These are phyloP conservation scores for Rhyacichthys aspro DNA, from an alignment of 2,797 vertebrate genomes.

Conservation along the genomic window DNA sequence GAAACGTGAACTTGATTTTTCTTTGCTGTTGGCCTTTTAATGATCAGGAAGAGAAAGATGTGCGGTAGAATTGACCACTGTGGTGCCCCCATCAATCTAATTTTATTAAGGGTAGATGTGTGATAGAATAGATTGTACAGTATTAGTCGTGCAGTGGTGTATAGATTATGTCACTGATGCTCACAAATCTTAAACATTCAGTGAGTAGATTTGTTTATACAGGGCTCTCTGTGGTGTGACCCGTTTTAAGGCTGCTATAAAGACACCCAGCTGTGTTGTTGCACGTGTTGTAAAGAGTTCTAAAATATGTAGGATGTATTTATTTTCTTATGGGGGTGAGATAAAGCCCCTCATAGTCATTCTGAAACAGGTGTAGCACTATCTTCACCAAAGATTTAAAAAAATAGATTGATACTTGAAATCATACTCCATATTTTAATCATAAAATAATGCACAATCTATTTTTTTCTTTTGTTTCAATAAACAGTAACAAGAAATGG, in stretches of 20 bases:
- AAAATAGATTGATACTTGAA: too few relatives aligned
- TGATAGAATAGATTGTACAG: too few relatives aligned
- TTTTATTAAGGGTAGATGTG: too few relatives aligned
- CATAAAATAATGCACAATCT: too few relatives aligned
- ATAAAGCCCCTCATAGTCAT: constrained; percentile 9
- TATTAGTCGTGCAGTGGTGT: too few relatives aligned
- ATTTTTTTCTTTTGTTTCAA: too few relatives aligned
- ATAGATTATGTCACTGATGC: too few relatives aligned
- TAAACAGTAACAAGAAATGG: background rate
- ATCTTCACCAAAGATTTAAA: constrained; percentile 54
- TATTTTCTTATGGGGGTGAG: constrained; percentile 26
- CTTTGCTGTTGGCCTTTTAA: too few relatives aligned
- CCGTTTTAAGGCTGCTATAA: constrained; percentile 36
- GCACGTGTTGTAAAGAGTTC: constrained; percentile 31
- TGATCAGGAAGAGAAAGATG: too few relatives aligned
- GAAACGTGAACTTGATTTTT: constrained; percentile 37
- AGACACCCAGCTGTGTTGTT: constrained; percentile 30
- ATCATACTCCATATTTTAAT: too few relatives aligned
- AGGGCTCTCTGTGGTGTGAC: constrained; percentile 23
- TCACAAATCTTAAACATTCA: background rate
- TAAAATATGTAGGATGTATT: constrained; percentile 32
- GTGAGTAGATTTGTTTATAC: constrained; percentile 27
- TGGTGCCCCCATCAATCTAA: too few relatives aligned
- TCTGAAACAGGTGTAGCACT: constrained; percentile 30
- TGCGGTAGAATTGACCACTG: too few relatives aligned